Conservation (phyloP, 2,113 vertebrate genomes). For the Epinephelus fuscoguttatus region DNA sequence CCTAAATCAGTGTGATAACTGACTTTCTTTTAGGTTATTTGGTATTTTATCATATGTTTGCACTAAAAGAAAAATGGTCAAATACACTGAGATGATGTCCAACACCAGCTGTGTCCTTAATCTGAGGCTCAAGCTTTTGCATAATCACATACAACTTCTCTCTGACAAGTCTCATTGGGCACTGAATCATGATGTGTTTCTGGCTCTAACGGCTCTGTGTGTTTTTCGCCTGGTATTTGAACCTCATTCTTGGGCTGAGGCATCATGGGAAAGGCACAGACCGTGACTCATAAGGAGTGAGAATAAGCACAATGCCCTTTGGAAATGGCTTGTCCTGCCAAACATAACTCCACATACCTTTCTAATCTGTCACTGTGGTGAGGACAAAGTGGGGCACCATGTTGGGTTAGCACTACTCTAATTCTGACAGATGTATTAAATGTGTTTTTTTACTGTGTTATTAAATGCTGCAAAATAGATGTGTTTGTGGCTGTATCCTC, state of each 20-base stretch:
- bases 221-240: constrained; percentile 61
- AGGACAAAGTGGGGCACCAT: constrained; percentile 10
- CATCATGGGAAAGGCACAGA: constrained; percentile 66
- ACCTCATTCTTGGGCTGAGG: constrained; percentile 43
- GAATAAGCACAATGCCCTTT: constrained; percentile 59
- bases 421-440: constrained; percentile 1
- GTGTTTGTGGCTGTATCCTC: not conserved
- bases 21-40: not conserved
- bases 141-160: not conserved
- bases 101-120: not conserved
- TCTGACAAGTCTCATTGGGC: not conserved
- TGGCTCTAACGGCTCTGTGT: not conserved
- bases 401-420: constrained; percentile 5
- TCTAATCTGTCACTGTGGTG: constrained; percentile 52
- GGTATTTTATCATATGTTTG: not conserved
- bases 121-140: not conserved
- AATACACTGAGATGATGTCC: not conserved
- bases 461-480: not conserved
- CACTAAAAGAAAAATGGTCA: not conserved
- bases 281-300: constrained; percentile 71
- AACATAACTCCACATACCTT: constrained; percentile 59
- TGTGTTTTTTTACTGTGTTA: constrained; percentile 7
- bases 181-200: constrained; percentile 15
- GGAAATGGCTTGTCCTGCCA: constrained; percentile 56
- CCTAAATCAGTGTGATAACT: no score